These are phyloP conservation scores for Perca fluviatilis DNA, from an alignment of 2,113 vertebrate genomes.

Conservation along the genomic window DNA sequence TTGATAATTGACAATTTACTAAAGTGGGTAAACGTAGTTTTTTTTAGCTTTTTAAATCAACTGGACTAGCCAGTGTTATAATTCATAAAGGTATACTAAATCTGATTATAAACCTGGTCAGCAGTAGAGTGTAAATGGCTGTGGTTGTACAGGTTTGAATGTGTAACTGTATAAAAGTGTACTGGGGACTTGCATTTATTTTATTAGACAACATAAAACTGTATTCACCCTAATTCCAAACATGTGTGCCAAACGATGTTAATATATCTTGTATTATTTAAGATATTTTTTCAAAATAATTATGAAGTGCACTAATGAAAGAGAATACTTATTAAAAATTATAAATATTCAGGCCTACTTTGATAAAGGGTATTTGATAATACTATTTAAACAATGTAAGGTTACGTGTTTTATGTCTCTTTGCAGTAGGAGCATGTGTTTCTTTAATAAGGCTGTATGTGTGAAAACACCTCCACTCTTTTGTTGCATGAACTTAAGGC, in stretches of 20 bases:
- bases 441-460: neutral
- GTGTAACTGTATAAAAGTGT: neutral
- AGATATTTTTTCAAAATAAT: neutral
- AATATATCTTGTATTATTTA: neutral
- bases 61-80: neutral
- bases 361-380: neutral
- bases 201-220: neutral
- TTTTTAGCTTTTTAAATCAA: neutral
- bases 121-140: neutral
- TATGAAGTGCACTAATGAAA: neutral
- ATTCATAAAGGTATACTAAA: neutral
- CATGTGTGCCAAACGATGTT: neutral
- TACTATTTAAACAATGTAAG: neutral
- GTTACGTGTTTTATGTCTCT: neutral
- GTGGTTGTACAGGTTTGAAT: neutral
- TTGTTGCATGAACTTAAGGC: constrained; percentile 11
- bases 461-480: constrained; percentile 23
- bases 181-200: neutral
- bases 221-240: neutral
- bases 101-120: neutral
- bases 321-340: neutral
- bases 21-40: neutral
- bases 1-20: neutral
- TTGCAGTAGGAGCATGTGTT: constrained; percentile 16
- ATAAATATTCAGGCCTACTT: neutral